Percentiles rank a stretch among this genome's conserved stretches.
These are phyloP conservation scores for Platycnemis pennipes DNA, from an alignment of 2,888 invertebrate species.

Conservation along the genomic window DNA sequence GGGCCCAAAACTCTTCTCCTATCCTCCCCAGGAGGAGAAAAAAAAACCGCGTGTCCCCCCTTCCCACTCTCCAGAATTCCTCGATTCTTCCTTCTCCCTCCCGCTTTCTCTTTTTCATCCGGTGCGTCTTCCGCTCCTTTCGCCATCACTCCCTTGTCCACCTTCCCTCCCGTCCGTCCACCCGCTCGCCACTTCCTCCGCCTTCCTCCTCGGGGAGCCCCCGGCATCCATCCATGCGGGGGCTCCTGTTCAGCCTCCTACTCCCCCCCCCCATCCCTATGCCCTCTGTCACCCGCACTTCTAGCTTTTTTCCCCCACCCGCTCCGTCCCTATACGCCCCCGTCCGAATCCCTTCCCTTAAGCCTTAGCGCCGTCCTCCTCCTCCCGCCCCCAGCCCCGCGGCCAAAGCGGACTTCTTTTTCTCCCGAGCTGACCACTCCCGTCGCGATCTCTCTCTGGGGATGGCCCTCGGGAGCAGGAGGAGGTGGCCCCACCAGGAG, in stretches of 20 bases:
- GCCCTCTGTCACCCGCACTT: not conserved
- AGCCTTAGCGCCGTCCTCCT: not conserved
- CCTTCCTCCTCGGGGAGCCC: not conserved
- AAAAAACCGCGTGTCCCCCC: not conserved
- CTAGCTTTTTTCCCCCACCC: not conserved
- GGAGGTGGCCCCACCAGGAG: not conserved
- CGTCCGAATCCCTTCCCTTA: not conserved
- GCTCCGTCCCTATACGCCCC: not conserved
- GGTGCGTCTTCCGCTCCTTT: not conserved
- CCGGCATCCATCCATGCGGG: not conserved
- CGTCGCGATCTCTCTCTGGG: constrained; percentile 14
- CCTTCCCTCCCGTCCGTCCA: not conserved
- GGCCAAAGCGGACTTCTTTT: not conserved
- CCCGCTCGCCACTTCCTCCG: not conserved
- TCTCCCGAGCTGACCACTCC: constrained; percentile 38
- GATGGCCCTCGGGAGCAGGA: constrained; percentile 13
- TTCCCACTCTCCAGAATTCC: not conserved
- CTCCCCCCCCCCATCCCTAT: not conserved
- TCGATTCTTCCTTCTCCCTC: not conserved
- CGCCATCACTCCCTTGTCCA: not conserved
- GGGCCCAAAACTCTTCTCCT: not conserved
- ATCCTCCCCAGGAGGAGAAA: not conserved
- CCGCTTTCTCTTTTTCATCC: not conserved
- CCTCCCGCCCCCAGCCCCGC: not conserved
- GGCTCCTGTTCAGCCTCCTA: not conserved